Percentiles rank a stretch among this genome's conserved stretches.
phyloP scores from a whole-genome alignment of 2,113 vertebrate genomes.

The Periophthalmodon schlosseri region DNA sequence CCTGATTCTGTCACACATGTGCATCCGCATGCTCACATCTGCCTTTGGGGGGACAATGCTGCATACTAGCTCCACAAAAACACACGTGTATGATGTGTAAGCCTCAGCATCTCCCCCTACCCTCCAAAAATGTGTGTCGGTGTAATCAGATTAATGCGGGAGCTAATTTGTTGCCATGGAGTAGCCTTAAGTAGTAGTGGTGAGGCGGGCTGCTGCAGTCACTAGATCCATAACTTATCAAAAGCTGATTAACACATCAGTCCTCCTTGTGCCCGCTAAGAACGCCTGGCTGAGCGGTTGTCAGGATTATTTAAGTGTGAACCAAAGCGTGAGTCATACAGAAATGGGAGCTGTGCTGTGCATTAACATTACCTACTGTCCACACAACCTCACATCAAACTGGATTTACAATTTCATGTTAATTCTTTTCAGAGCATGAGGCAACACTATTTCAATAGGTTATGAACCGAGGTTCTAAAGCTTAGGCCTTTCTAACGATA shows the following conservation, averaged over 20 bases:
- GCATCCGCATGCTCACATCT: constrained; percentile 31
- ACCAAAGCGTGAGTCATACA: constrained; percentile 29
- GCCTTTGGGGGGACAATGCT: constrained; percentile 17
- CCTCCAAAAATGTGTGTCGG: constrained; percentile 32
- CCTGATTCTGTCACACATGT: constrained; percentile 60
- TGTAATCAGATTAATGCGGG: constrained; percentile 64
- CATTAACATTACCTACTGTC: constrained; percentile 36
- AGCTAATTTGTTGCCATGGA: constrained; percentile 49
- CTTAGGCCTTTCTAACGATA: background rate
- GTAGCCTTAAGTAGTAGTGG: background rate
- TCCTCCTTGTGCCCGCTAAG: constrained; percentile 48
- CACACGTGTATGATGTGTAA: background rate
- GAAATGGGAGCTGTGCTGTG: constrained; percentile 29
- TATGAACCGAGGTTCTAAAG: background rate
- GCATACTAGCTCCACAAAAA: constrained; percentile 26
- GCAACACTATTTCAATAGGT: background rate
- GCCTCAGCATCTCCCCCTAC: constrained; percentile 21
- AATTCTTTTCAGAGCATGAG: background rate
- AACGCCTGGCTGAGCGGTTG: constrained; percentile 49
- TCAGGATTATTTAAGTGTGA: constrained; percentile 68
- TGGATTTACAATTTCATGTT: constrained; percentile 33
- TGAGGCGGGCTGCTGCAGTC: constrained; percentile 18
- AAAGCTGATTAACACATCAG: constrained; percentile 74
- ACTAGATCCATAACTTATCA: constrained; percentile 61
- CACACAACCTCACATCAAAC: constrained; percentile 24